Percentiles rank a stretch among this genome's conserved stretches.
Evolutionary conservation across 2,797 vertebrate species (phyloP).

Genomic region (Galagoides demidoff): DNA sequence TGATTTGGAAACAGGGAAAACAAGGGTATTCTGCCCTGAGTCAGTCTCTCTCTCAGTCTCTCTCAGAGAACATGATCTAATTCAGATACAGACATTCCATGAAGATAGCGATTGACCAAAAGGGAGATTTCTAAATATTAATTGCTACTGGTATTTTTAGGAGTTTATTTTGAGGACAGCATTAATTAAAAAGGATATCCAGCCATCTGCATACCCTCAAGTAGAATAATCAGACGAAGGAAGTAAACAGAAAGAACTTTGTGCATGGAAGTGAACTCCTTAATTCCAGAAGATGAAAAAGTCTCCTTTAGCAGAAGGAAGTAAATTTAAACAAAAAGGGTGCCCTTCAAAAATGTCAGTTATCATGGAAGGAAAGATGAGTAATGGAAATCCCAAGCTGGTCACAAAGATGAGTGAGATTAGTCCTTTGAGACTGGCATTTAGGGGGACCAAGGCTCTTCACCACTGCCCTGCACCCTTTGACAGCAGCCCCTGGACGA

Average conservation of each 20-base stretch:
- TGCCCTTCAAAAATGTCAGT: conserved; percentile 73
- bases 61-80: background rate
- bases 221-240: conserved; percentile 58
- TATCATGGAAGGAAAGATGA: conserved; percentile 71
- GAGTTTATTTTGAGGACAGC: conserved; percentile 77
- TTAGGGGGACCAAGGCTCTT: background rate
- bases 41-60: background rate
- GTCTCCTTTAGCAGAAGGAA: conserved; percentile 67
- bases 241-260: conserved; percentile 76
- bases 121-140: conserved; percentile 67
- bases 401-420: conserved; percentile 56
- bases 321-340: conserved; percentile 66
- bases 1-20: background rate
- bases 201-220: conserved; percentile 64
- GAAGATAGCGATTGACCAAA: conserved; percentile 22
- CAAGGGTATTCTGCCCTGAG: background rate
- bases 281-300: conserved; percentile 75
- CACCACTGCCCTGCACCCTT: background rate
- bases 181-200: conserved; percentile 62
- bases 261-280: conserved; percentile 71
- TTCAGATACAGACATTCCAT: conserved; percentile 64
- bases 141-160: conserved; percentile 77
- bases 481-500: fast-evolving
- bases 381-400: conserved; percentile 51
- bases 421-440: conserved; percentile 17